Percentiles rank a stretch among this genome's conserved stretches.
phyloP scores from a whole-genome alignment of 2,797 vertebrate genomes.

The Sebastes taczanowskii region DNA sequence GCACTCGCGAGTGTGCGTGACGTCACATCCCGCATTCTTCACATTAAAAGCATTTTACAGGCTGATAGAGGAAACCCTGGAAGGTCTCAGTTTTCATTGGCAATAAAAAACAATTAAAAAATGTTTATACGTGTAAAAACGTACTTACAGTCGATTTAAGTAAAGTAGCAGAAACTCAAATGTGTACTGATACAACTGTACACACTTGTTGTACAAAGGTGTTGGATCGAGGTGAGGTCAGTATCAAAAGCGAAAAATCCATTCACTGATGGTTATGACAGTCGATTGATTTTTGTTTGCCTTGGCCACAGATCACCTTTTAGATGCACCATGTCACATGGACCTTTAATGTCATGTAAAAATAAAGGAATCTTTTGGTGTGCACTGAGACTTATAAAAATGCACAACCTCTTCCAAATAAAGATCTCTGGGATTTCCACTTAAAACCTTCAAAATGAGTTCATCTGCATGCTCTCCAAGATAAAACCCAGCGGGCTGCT shows the following conservation, averaged over 20 bases:
- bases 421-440: not conserved
- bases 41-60: no score
- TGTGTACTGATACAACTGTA: no score
- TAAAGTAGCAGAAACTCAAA: no score
- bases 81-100: no score
- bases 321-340: not conserved
- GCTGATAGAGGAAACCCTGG: no score
- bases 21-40: no score
- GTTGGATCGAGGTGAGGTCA: not conserved
- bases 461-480: conserved; percentile 1
- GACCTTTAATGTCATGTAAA: not conserved
- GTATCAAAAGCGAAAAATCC: not conserved
- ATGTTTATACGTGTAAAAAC: no score
- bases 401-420: not conserved
- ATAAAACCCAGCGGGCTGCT: not conserved
- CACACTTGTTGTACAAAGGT: no score
- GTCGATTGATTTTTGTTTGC: not conserved
- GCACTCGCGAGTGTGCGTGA: no score
- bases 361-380: not conserved
- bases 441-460: conserved; percentile 20
- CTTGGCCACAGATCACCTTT: not conserved
- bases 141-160: no score
- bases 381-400: not conserved
- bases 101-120: no score
- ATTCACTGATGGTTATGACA: not conserved